Evolutionary conservation across 2,113 vertebrate species (phyloP).

Genomic region (Ammodramus savannarum): DNA sequence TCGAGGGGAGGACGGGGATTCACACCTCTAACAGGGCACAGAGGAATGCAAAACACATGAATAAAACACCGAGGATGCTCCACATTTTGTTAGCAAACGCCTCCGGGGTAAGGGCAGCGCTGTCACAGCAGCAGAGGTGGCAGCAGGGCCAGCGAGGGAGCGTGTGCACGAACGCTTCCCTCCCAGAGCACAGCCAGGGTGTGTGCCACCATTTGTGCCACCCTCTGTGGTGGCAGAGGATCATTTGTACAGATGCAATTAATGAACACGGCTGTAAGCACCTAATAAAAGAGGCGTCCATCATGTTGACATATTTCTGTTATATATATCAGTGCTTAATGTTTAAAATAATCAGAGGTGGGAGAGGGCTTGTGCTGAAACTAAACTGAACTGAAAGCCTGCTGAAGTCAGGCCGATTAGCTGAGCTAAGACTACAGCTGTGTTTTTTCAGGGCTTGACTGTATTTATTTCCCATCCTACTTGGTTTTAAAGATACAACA

Average conservation of each 20-base stretch:
- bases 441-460: not conserved
- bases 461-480: not conserved
- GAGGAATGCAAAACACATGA: not conserved
- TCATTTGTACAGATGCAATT: not conserved
- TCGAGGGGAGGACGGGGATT: not conserved
- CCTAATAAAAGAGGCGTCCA: not conserved
- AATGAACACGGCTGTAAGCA: not conserved
- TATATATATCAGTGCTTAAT: not conserved
- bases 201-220: fast-evolving
- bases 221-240: not conserved
- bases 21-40: not conserved
- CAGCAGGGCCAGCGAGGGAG: fast-evolving
- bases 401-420: not conserved
- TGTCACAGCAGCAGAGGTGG: fast-evolving
- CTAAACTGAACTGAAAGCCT: not conserved
- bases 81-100: not conserved
- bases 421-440: not conserved
- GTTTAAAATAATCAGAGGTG: not conserved
- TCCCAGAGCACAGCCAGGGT: not conserved
- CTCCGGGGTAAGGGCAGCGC: not conserved
- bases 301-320: not conserved
- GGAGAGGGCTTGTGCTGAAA: not conserved
- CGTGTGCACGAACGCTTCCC: fast-evolving
- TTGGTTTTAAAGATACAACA: not conserved
- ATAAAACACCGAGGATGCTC: not conserved